phyloP scores from a whole-genome alignment of 2,888 invertebrate genomes.

The Tenodera sinensis region DNA sequence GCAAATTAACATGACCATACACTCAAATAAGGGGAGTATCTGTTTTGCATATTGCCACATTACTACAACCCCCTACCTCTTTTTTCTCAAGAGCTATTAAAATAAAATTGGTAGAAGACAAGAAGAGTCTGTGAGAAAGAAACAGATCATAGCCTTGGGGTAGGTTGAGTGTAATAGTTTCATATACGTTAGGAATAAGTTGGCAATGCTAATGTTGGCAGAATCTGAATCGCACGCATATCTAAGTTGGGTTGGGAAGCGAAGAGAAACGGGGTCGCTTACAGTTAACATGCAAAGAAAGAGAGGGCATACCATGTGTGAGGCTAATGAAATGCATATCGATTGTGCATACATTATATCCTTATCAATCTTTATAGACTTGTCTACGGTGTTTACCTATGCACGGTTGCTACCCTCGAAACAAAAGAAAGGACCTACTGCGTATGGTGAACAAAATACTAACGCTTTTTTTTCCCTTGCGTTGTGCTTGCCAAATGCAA shows the following conservation, averaged over 20 bases:
- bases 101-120: neutral
- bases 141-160: neutral
- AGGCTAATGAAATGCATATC: neutral
- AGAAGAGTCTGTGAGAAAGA: neutral
- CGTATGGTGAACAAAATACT: neutral
- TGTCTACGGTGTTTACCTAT: constrained; percentile 6
- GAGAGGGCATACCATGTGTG: neutral
- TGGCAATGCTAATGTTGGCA: neutral
- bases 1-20: neutral
- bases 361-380: constrained; percentile 16
- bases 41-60: neutral
- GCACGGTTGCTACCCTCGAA: neutral
- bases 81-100: neutral
- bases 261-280: neutral
- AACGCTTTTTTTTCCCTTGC: too few relatives aligned
- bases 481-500: neutral
- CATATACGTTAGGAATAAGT: neutral
- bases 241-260: neutral
- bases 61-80: neutral
- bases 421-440: neutral
- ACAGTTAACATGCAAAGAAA: neutral
- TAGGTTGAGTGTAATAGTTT: neutral
- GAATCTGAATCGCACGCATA: neutral
- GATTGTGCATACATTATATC: constrained; percentile 6
- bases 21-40: neutral